Percentiles rank a stretch among this genome's conserved stretches.
phyloP scores from a whole-genome alignment of 2,797 vertebrate genomes.

The Pantherophis alleghaniensis region DNA sequence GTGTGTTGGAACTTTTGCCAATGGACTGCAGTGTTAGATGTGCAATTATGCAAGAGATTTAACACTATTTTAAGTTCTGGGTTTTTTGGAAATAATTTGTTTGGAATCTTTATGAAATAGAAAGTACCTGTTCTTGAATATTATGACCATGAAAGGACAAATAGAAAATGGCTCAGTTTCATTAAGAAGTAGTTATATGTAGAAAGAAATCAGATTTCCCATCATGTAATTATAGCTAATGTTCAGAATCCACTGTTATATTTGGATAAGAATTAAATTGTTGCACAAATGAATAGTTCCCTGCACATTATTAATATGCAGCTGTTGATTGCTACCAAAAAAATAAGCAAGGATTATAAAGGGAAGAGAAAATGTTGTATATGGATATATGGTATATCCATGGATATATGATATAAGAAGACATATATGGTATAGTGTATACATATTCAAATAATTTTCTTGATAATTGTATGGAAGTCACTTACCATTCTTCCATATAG shows the following conservation, averaged over 20 bases:
- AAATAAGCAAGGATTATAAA: not conserved
- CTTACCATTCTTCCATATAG: not conserved
- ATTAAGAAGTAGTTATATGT: not conserved
- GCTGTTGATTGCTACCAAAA: not conserved
- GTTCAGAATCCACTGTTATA: not conserved
- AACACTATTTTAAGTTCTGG: not conserved
- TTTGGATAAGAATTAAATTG: not conserved
- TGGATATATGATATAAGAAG: too few relatives aligned
- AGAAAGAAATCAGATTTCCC: not conserved
- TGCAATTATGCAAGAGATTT: not conserved
- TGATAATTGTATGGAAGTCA: not conserved
- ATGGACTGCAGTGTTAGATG: not conserved
- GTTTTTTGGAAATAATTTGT: not conserved
- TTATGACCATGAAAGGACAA: not conserved
- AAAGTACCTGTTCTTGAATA: not conserved
- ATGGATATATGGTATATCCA: not conserved
- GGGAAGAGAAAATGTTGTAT: not conserved
- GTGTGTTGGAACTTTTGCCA: conserved; percentile 1
- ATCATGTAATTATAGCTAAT: not conserved
- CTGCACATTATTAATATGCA: not conserved
- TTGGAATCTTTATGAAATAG: not conserved
- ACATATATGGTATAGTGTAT: not conserved
- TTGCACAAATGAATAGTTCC: not conserved
- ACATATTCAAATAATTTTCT: not conserved
- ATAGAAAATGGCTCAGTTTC: not conserved